These are phyloP conservation scores for Chloroclysta siterata DNA, from an alignment of 2,888 invertebrate genomes.

Conservation along the genomic window DNA sequence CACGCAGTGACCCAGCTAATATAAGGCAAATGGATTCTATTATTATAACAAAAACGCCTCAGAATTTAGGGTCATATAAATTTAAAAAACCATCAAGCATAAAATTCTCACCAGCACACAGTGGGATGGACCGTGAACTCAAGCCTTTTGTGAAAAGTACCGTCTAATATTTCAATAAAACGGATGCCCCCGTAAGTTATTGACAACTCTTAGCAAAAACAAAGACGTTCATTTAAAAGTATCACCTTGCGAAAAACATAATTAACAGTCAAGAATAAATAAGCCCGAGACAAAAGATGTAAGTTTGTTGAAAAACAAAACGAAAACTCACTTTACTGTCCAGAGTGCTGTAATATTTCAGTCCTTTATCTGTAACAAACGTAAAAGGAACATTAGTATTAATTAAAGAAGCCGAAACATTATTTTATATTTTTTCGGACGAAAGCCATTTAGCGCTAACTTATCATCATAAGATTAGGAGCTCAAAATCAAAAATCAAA, in stretches of 20 bases:
- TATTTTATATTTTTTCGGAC: background rate
- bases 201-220: constrained; percentile 1
- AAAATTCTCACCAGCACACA: too few species aligned
- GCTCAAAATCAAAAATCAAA: too few species aligned
- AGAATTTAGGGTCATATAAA: too few species aligned
- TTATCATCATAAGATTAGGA: background rate
- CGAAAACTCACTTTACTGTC: constrained; percentile 53
- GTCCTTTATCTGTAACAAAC: constrained; percentile 53
- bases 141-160: too few species aligned
- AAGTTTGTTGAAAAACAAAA: background rate
- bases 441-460: background rate
- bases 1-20: too few species aligned
- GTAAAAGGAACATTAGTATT: constrained; percentile 32
- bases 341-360: constrained; percentile 43
- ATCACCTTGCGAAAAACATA: background rate
- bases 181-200: too few species aligned
- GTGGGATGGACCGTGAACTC: too few species aligned
- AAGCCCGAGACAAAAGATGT: background rate
- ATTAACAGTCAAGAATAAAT: background rate
- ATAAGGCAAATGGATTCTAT: too few species aligned
- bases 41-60: too few species aligned
- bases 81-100: too few species aligned
- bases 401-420: background rate
- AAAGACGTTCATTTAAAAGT: too few species aligned
- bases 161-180: too few species aligned